A percentile compares a stretch with the other conserved stretches of the same genome.
phyloP scores from a whole-genome alignment of 2,888 invertebrate genomes.

The Lordiphosa fenestrarum region DNA sequence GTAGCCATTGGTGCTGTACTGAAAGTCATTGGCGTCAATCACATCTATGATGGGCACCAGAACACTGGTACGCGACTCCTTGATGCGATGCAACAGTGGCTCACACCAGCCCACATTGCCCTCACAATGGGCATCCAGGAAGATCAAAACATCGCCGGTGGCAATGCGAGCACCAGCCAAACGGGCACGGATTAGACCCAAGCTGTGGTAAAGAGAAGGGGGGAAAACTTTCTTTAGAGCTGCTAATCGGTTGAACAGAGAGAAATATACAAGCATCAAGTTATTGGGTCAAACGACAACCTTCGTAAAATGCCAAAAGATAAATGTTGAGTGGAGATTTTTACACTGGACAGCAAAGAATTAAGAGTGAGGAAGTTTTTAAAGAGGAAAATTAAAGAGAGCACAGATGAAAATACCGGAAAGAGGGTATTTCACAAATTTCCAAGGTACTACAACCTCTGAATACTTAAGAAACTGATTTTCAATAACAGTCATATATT shows the following conservation, averaged over 20 bases:
- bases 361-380: neutral
- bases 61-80: constrained; percentile 89
- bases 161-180: constrained; percentile 93
- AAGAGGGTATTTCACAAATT: no score
- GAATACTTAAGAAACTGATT: no score
- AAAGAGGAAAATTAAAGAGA: constrained; percentile 15
- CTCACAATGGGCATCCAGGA: constrained; percentile 96
- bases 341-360: constrained; percentile 22
- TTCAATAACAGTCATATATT: no score
- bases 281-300: constrained; percentile 65
- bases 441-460: no score
- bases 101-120: constrained; percentile 91
- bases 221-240: constrained; percentile 57
- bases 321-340: constrained; percentile 3
- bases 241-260: constrained; percentile 19
- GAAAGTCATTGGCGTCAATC: constrained; percentile 85
- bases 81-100: constrained; percentile 92
- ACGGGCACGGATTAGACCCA: constrained; percentile 94
- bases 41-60: constrained; percentile 97
- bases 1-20: constrained; percentile 80
- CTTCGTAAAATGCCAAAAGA: constrained; percentile 30
- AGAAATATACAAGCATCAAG: constrained; percentile 34
- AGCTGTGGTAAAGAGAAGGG: constrained; percentile 79
- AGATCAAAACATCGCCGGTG: constrained; percentile 89
- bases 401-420: no score